Percentiles rank a stretch among this genome's conserved stretches.
phyloP scores from a whole-genome alignment of 2,113 vertebrate genomes.

The Noturus placidus region DNA sequence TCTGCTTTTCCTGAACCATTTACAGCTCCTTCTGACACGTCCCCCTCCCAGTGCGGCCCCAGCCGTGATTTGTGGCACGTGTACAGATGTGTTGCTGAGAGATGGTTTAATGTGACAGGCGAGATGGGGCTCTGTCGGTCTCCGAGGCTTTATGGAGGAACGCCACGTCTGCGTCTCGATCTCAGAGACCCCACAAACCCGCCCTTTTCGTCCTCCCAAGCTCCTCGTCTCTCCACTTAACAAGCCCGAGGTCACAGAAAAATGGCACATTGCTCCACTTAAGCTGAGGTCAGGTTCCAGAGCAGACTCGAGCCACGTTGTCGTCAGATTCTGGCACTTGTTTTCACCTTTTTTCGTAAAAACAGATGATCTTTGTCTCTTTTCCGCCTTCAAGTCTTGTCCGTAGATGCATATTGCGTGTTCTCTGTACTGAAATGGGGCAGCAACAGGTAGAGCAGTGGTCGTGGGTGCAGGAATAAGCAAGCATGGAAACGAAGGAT shows the following conservation, averaged over 20 bases:
- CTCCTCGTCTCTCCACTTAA: slow-evolving; percentile 82
- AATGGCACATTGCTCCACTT: slow-evolving; percentile 59
- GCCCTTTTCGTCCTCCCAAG: slow-evolving; percentile 59
- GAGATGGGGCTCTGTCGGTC: slow-evolving; percentile 51
- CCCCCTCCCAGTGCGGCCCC: slow-evolving; percentile 18
- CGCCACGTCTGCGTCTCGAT: slow-evolving; percentile 44
- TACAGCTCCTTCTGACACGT: slow-evolving; percentile 38
- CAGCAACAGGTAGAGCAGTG: slow-evolving; percentile 8
- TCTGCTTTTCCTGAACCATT: slow-evolving; percentile 52
- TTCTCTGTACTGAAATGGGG: not conserved
- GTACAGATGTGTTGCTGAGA: slow-evolving; percentile 56
- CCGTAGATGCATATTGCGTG: not conserved
- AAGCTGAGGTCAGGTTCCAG: slow-evolving; percentile 88
- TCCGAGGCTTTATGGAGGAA: slow-evolving; percentile 48
- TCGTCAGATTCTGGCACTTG: slow-evolving; percentile 81
- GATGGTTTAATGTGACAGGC: slow-evolving; percentile 53
- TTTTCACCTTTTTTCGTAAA: slow-evolving; percentile 74
- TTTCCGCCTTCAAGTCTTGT: not conserved
- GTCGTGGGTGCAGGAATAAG: not conserved
- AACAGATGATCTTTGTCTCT: slow-evolving; percentile 73
- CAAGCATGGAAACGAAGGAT: slow-evolving; percentile 16
- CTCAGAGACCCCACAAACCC: slow-evolving; percentile 41
- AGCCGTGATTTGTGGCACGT: slow-evolving; percentile 56
- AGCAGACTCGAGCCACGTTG: slow-evolving; percentile 64
- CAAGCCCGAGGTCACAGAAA: slow-evolving; percentile 76